Percentiles rank a stretch among this genome's conserved stretches.
Evolutionary conservation across 2,888 invertebrate genomes (phyloP).

Genomic region (Rhamnusium bicolor): DNA sequence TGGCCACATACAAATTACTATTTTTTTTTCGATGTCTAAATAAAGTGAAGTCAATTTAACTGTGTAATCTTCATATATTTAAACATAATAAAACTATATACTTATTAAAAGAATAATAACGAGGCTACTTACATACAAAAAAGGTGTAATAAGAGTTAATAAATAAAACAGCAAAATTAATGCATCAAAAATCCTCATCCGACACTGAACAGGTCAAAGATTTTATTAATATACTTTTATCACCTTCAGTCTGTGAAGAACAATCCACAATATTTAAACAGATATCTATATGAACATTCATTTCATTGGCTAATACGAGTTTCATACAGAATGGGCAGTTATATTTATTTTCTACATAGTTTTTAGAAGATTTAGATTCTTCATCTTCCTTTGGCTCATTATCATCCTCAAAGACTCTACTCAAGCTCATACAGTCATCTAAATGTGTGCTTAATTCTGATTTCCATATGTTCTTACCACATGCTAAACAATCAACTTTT

Average conservation of each 20-base stretch:
- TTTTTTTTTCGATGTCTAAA: too few relatives aligned
- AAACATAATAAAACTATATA: neutral
- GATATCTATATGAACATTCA: conserved; percentile 76
- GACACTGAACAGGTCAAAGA: conserved; percentile 20
- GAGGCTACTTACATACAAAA: neutral
- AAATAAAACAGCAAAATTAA: neutral
- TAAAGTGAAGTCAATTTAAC: too few relatives aligned
- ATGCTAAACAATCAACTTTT: conserved; percentile 68
- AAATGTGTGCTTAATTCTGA: conserved; percentile 68
- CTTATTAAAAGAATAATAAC: neutral
- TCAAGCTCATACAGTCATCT: conserved; percentile 68
- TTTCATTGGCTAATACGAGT: conserved; percentile 72
- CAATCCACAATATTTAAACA: conserved; percentile 63
- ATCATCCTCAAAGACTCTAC: conserved; percentile 66
- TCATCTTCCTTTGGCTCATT: conserved; percentile 50
- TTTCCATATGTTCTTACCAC: conserved; percentile 65
- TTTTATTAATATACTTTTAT: conserved; percentile 33
- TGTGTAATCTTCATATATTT: neutral
- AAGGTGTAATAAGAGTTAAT: neutral
- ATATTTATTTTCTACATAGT: conserved; percentile 61
- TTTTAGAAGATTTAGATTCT: conserved; percentile 38
- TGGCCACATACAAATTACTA: too few relatives aligned
- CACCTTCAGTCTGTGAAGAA: conserved; percentile 15
- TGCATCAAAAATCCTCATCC: conserved; percentile 39
- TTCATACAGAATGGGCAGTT: conserved; percentile 78